These are phyloP conservation scores for Heterotilapia buettikoferi DNA, from an alignment of 2,113 vertebrate genomes.

Conservation along the genomic window DNA sequence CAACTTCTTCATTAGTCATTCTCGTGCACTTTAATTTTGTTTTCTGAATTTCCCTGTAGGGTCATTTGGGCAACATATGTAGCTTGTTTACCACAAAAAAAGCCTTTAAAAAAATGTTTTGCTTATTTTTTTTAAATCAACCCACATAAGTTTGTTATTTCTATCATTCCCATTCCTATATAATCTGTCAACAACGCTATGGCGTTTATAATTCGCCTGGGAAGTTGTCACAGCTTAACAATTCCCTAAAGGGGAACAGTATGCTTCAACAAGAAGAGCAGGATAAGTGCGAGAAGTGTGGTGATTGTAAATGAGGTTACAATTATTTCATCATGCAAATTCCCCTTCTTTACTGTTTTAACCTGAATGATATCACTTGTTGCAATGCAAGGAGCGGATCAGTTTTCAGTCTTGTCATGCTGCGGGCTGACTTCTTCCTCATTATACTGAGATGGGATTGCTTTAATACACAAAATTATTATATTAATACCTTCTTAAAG, in stretches of 20 bases:
- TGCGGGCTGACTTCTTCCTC: not conserved
- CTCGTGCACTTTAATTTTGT: not conserved
- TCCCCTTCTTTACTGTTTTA: slow-evolving; percentile 14
- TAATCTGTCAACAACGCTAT: not conserved
- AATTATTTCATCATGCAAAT: slow-evolving; percentile 44
- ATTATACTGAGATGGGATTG: not conserved
- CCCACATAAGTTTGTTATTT: not conserved
- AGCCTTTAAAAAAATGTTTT: not conserved
- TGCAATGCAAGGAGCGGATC: not conserved
- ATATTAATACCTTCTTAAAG: not conserved
- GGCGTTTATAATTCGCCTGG: not conserved
- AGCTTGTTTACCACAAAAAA: not conserved
- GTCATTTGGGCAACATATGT: not conserved
- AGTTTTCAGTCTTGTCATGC: not conserved
- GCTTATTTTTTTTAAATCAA: not conserved
- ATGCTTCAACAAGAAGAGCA: not conserved
- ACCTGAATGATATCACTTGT: slow-evolving; percentile 34
- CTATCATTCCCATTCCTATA: not conserved
- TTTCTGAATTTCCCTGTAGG: not conserved
- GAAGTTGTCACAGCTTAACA: not conserved
- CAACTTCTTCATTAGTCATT: not conserved
- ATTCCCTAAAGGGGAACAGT: not conserved
- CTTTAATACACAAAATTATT: not conserved
- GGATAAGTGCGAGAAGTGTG: not conserved
- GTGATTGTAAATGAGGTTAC: slow-evolving; percentile 35